A percentile compares a stretch with the other conserved stretches of the same genome.
Conservation (phyloP, 1,140 invertebrate species). For the Drosophila pallidifrons region DNA sequence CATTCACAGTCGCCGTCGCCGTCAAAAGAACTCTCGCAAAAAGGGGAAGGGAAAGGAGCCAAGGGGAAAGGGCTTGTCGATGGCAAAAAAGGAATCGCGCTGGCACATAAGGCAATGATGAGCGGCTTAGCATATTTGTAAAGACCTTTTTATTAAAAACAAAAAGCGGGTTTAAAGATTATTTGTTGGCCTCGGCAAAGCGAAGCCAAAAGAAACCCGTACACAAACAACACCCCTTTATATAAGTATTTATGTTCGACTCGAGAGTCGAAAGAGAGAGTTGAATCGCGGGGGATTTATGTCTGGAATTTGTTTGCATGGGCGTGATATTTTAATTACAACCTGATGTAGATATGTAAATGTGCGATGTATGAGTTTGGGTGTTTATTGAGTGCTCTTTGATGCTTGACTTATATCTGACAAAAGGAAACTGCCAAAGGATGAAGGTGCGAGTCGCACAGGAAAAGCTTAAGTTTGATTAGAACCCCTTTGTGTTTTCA, state of each 20-base stretch:
- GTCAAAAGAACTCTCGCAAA: not conserved
- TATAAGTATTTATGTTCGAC: too few species aligned
- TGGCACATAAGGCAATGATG: slow-evolving; percentile 63
- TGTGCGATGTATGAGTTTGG: slow-evolving; percentile 35
- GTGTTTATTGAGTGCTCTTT: slow-evolving; percentile 64
- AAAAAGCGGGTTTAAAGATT: slow-evolving; percentile 72
- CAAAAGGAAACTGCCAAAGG: slow-evolving; percentile 2
- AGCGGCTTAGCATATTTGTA: slow-evolving; percentile 80
- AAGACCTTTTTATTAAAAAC: slow-evolving; percentile 73
- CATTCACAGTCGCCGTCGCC: too few species aligned
- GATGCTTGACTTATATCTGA: slow-evolving; percentile 63
- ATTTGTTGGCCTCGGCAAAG: slow-evolving; percentile 51
- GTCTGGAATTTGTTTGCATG: slow-evolving; percentile 64
- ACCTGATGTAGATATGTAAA: slow-evolving; percentile 62
- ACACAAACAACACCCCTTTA: not conserved
- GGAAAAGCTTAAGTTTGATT: slow-evolving; percentile 25
- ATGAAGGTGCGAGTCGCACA: slow-evolving; percentile 1
- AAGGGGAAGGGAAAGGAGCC: not conserved
- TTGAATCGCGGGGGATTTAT: not conserved
- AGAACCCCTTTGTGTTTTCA: slow-evolving; percentile 1
- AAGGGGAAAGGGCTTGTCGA: not conserved
- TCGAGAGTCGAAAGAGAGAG: not conserved
- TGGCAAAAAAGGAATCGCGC: slow-evolving; percentile 18
- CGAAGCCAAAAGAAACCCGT: not conserved
- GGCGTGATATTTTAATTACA: slow-evolving; percentile 82